A percentile compares a stretch with the other conserved stretches of the same genome.
These are phyloP conservation scores for Lutra lutra DNA, from an alignment of 2,797 vertebrate genomes.

Conservation along the genomic window DNA sequence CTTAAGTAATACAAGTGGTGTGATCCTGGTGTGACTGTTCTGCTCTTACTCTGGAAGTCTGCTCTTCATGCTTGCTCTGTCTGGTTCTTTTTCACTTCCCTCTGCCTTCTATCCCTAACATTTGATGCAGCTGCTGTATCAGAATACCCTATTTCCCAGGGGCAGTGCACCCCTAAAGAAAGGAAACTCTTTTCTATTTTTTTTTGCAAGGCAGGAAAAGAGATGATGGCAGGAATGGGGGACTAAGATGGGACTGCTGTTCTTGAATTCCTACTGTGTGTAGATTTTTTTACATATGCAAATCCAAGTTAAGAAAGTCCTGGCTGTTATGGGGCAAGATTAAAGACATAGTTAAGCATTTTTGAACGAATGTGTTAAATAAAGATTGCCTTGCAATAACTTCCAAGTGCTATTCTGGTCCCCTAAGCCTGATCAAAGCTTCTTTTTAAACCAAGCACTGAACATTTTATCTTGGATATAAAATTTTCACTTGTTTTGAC, in stretches of 20 bases:
- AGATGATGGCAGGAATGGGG: neutral
- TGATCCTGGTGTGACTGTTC: neutral
- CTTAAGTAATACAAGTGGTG: neutral
- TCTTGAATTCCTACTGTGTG: neutral
- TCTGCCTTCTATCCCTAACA: neutral
- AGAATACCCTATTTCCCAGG: neutral
- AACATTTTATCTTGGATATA: slow-evolving; percentile 75
- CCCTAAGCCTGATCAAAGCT: slow-evolving; percentile 66
- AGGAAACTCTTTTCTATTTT: neutral
- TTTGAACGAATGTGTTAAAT: slow-evolving; percentile 47
- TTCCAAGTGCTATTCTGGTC: slow-evolving; percentile 63
- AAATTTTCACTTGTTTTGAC: slow-evolving; percentile 77
- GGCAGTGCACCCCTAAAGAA: neutral
- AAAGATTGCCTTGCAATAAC: slow-evolving; percentile 41
- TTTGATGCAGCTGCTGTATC: neutral
- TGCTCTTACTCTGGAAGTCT: neutral
- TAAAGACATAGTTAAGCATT: neutral
- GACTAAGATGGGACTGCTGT: neutral
- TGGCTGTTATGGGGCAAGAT: neutral
- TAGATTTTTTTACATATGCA: neutral
- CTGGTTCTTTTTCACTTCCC: neutral
- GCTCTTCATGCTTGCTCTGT: neutral
- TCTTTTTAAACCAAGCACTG: slow-evolving; percentile 70
- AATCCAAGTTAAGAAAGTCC: neutral
- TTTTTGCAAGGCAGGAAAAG: neutral